These are phyloP conservation scores for Hanleya hanleyi DNA, from an alignment of 2,888 invertebrate genomes.

Conservation along the genomic window DNA sequence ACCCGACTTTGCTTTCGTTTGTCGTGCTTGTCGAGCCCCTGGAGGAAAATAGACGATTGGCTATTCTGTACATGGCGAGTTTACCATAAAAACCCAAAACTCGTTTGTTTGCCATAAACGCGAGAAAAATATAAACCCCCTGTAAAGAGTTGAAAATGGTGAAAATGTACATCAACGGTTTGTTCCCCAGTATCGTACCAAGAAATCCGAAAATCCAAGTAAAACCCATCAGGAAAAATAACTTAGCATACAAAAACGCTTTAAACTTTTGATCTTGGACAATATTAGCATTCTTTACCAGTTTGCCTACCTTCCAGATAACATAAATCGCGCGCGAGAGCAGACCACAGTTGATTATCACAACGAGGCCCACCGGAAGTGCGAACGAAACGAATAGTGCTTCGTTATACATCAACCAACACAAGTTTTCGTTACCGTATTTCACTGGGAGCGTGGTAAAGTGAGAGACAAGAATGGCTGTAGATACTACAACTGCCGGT, in stretches of 20 bases:
- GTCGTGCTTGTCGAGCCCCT: background rate
- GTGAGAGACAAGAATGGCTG: background rate
- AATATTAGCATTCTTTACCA: background rate
- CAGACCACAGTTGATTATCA: background rate
- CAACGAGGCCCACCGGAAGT: background rate
- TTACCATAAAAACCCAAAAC: background rate
- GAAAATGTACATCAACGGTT: background rate
- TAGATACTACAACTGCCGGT: background rate
- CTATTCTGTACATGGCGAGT: background rate
- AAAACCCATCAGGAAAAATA: background rate
- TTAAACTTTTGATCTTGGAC: background rate
- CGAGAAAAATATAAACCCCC: background rate
- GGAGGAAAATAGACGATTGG: background rate
- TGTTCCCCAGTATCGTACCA: background rate
- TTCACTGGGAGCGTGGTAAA: background rate
- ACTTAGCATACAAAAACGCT: background rate
- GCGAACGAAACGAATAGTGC: background rate
- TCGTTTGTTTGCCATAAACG: background rate
- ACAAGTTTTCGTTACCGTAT: background rate
- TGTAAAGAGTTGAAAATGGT: background rate
- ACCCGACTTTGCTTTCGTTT: background rate
- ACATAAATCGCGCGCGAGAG: background rate
- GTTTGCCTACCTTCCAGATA: background rate
- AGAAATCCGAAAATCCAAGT: constrained; percentile 1
- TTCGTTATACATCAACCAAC: background rate